Conservation (phyloP, 2,113 vertebrate genomes). For the Prunella himalayana region DNA sequence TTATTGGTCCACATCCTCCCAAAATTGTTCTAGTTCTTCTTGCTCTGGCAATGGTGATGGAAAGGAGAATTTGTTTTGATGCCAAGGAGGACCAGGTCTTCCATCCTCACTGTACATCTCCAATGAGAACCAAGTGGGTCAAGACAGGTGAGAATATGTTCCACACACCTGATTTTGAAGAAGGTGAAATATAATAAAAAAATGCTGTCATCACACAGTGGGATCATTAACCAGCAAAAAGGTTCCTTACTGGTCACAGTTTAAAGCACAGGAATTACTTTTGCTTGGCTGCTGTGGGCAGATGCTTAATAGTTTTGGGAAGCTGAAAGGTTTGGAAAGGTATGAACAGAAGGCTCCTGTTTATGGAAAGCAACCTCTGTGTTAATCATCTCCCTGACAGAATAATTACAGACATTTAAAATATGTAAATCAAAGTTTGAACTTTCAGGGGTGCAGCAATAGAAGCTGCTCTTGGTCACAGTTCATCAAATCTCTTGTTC, state of each 20-base stretch:
- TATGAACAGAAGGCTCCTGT: background rate
- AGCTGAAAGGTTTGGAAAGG: background rate
- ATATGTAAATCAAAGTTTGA: conserved; percentile 18
- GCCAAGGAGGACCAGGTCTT: background rate
- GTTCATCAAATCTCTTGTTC: background rate
- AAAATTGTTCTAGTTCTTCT: background rate
- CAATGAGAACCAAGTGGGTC: background rate
- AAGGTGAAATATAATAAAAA: background rate
- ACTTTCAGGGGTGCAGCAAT: background rate
- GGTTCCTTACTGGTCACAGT: background rate
- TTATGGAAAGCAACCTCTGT: background rate
- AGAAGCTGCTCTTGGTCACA: background rate
- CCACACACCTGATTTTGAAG: background rate
- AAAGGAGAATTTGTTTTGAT: background rate
- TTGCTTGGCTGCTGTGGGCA: background rate
- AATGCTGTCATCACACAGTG: background rate
- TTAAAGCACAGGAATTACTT: background rate
- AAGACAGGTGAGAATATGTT: background rate
- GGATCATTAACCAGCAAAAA: background rate
- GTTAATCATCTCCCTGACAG: background rate
- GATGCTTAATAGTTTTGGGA: background rate
- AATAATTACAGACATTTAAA: background rate
- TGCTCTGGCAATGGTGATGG: background rate
- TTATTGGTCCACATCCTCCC: background rate
- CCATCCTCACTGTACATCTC: background rate